phyloP scores from a whole-genome alignment of 2,888 invertebrate genomes.

The Limnephilus lunatus region DNA sequence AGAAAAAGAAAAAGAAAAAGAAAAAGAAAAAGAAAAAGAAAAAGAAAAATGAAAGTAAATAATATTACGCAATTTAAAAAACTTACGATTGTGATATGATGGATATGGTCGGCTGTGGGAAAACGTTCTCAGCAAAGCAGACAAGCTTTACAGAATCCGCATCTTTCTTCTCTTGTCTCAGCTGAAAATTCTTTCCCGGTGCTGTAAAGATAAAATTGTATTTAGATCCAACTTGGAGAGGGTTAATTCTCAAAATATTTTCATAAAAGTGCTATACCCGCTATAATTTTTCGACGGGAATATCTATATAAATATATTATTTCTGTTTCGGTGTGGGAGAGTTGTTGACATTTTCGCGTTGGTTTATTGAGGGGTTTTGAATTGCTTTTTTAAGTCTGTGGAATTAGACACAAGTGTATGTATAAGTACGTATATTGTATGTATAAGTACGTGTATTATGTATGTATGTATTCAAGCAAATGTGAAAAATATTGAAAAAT shows the following conservation, averaged over 20 bases:
- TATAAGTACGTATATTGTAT: too few relatives aligned
- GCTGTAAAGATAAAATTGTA: conserved; percentile 71
- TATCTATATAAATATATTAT: background rate
- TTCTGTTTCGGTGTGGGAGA: too few relatives aligned
- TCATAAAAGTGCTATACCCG: background rate
- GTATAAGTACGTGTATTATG: too few relatives aligned
- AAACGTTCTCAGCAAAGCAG: conserved; percentile 79
- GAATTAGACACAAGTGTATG: too few relatives aligned
- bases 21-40: background rate
- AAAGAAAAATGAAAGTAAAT: background rate
- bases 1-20: background rate
- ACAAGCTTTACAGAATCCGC: conserved; percentile 77
- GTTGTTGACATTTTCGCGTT: too few relatives aligned
- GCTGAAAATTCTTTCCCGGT: conserved; percentile 77
- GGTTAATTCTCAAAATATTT: background rate
- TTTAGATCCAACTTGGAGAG: background rate
- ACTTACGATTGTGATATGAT: conserved; percentile 74
- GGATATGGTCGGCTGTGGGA: conserved; percentile 78
- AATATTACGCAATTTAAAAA: too few relatives aligned
- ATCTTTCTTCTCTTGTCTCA: conserved; percentile 77
- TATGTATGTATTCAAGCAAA: too few relatives aligned
- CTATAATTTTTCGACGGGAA: background rate
- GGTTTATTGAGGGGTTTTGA: too few relatives aligned
- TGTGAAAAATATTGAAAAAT: too few relatives aligned
- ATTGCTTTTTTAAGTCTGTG: too few relatives aligned